Evolutionary conservation across 2,888 invertebrate species (phyloP), one percentile per base, ranked within the genome.

Genomic region (Achlya flavicornis): DNA sequence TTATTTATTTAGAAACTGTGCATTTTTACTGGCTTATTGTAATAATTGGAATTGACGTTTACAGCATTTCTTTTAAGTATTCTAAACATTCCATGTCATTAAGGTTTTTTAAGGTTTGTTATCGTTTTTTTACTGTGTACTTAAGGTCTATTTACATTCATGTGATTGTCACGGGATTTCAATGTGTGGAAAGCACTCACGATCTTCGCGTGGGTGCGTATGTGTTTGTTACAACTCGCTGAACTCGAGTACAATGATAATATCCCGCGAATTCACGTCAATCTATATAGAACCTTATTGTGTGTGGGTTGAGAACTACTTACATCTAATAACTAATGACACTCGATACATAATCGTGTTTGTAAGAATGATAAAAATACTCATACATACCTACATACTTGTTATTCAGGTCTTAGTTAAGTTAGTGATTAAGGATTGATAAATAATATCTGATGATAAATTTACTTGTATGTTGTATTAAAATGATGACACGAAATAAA

Each of bases 401-500:
- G 93, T 93, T 92, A 92, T 89, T 91, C 92, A 90, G 88, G 88
- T 90, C 89, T 85, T 89, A 91, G 78, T 89, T 93, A 93, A 92
- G 92, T 83, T 92, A 93, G 93, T 78, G 71, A 69, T 81, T 94
- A 94, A 94, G 93, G 88, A 92, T 92, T 91, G 89, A 92, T 93
- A 90, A 91, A 90, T 91, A 91, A 90, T 93, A 93, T 93, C 92
- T 89, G 93, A 93, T 90, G 93, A 94, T 94, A 93, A 93, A 87
- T 94, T 93, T 93, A 94, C 93, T 91, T 94, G 93, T 94, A 94
- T 94, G 94, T 94, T 94, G 94, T 94, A 94, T 91, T 93, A 91
- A 93, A 93, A 93, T 87, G 91, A 91, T 90, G 92, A 93, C 92
- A 92, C 84, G 88, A 92, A 92, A 93, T 93, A 94, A 94, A 94